Evolutionary conservation across 2,797 vertebrate genomes (phyloP).

Genomic region (Merluccius polli): DNA sequence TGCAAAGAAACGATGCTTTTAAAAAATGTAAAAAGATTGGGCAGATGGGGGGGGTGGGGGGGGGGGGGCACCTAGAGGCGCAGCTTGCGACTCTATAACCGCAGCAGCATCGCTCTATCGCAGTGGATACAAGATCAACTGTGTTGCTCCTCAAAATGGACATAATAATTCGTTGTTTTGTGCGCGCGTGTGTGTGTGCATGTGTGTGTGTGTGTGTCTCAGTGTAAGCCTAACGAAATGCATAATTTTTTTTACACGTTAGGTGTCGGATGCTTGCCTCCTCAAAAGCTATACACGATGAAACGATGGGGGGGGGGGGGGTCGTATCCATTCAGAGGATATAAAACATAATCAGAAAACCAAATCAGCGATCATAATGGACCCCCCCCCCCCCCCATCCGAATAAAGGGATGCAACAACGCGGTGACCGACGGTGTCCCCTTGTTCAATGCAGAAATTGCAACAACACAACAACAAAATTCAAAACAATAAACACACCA

Average conservation of each 20-base stretch:
- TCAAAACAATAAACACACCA: no score
- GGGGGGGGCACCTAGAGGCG: slow-evolving; percentile 43
- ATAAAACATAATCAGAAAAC: slow-evolving; percentile 50
- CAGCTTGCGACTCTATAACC: slow-evolving; percentile 65
- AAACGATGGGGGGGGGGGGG: slow-evolving; percentile 43
- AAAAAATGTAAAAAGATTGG: slow-evolving; percentile 64
- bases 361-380: background rate
- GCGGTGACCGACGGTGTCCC: background rate
- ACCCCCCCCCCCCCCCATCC: no score
- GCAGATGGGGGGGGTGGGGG: slow-evolving; percentile 34
- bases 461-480: background rate
- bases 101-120: slow-evolving; percentile 66
- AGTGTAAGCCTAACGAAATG: slow-evolving; percentile 53
- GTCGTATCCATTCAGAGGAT: slow-evolving; percentile 48
- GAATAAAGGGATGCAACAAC: background rate
- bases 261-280: slow-evolving; percentile 43
- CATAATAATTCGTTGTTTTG: no score
- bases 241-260: slow-evolving; percentile 53
- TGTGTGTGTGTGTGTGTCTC: no score
- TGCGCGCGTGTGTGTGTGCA: no score
- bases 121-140: slow-evolving; percentile 52
- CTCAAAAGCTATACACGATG: slow-evolving; percentile 50
- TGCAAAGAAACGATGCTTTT: slow-evolving; percentile 48
- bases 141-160: slow-evolving; percentile 56
- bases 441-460: background rate